Evolutionary conservation across 1,140 invertebrate species (phyloP), one percentile per base, ranked within the genome.

Genomic region (Zaprionus capensis): DNA sequence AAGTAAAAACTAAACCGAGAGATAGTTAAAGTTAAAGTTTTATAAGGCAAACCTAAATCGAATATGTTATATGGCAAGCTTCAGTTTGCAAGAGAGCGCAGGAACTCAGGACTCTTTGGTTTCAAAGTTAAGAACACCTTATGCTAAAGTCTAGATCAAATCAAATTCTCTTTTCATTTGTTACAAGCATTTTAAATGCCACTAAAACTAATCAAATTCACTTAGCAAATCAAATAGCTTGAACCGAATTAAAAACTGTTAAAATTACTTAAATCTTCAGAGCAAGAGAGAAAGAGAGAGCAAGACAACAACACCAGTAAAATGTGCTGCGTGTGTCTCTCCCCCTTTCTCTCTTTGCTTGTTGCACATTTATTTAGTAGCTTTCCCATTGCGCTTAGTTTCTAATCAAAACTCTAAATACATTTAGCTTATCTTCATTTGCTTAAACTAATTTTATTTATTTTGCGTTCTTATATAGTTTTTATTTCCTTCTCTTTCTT

Each of bases 361-460:
- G 41, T 17, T 46, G 46, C 76, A 67, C 73, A 67, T 71, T 67
- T 67, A 56, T 71, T 76, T 71, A 53, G 70, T 46, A 17, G 41
- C 31, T 84, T 53, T 81, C 57, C 56, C 68, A 68, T 68, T 80
- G 66, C 51, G 67, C 66, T 88, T 90, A 88, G n/a, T 70, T 74
- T 74, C 71, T 88, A 88, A 76, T 81, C 81, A 88, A 88, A 88
- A 88, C 84, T 90, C 85, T 90, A 90, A 87, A 88, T 88, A 88
- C 84, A 88, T 90, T 90, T 88, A 87, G 81, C 83, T 83, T 83
- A 80, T 80, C 66, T 80, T 74, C 53, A 83, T 63, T 73, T 71
- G 61, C 73, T 77, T 88, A 81, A 71, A 81, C 64, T 87, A 78
- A 53, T 70, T 88, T 76, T 68, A 34, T 65, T 38, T 51, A 51